Conservation (phyloP, 2,888 invertebrate species). For the Habrosyne pyritoides region DNA sequence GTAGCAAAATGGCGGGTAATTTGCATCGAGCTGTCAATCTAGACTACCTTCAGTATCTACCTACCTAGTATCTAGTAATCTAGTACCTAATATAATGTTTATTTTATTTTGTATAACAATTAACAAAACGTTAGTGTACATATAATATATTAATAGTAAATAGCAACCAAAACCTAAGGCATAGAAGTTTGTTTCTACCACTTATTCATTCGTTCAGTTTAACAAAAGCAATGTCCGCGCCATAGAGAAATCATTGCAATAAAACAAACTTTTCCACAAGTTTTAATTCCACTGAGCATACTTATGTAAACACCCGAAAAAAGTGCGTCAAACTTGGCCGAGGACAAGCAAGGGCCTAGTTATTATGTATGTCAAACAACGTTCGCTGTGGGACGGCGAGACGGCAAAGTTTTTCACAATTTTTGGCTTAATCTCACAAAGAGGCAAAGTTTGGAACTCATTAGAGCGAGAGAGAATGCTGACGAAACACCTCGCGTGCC, state of each 20-base stretch:
- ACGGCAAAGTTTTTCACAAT: constrained; percentile 63
- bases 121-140: too few species aligned
- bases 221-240: constrained; percentile 21
- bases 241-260: constrained; percentile 47
- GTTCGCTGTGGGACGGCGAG: constrained; percentile 37
- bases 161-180: too few species aligned
- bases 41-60: too few species aligned
- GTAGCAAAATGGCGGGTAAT: too few species aligned
- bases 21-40: too few species aligned
- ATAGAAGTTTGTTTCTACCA: too few species aligned
- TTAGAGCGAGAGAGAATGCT: constrained; percentile 62
- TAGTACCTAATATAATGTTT: too few species aligned
- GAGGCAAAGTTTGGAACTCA: constrained; percentile 70
- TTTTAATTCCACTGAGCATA: constrained; percentile 60
- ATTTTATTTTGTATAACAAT: too few species aligned
- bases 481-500: constrained; percentile 62
- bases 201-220: too few species aligned
- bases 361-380: constrained; percentile 53
- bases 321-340: constrained; percentile 40
- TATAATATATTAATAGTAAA: too few species aligned
- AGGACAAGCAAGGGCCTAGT: constrained; percentile 28
- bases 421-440: constrained; percentile 69
- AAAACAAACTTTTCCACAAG: constrained; percentile 51
- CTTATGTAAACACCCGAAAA: constrained; percentile 54
- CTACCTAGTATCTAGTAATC: too few species aligned